Evolutionary conservation across 2,888 invertebrate species (phyloP).

Genomic region (Drosophila meridiana): DNA sequence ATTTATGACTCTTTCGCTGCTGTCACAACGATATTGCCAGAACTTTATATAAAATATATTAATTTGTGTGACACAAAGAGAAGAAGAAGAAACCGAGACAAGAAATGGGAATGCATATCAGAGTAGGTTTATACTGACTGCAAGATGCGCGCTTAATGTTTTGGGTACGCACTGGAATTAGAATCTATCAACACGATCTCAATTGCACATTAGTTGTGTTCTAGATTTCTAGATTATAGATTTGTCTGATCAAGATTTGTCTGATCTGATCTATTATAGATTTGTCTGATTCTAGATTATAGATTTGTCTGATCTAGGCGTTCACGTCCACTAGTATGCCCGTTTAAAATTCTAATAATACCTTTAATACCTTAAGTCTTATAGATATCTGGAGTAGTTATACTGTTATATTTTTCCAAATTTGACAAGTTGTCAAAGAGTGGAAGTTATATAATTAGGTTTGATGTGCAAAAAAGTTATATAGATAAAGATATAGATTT

Average conservation of each 20-base stretch:
- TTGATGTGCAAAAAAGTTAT: not conserved
- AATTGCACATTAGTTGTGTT: too few species aligned
- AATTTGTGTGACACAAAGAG: not conserved
- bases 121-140: not conserved
- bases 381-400: not conserved
- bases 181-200: too few species aligned
- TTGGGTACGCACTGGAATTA: rapidly evolving
- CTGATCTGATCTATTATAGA: too few species aligned
- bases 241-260: too few species aligned
- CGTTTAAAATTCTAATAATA: not conserved
- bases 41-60: slow-evolving; percentile 4
- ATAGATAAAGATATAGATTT: not conserved
- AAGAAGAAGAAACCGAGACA: not conserved
- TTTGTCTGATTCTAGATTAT: not conserved
- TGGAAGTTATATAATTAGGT: not conserved
- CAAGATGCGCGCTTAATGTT: not conserved
- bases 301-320: not conserved
- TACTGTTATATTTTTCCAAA: not conserved
- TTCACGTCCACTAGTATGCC: not conserved
- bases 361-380: too few species aligned
- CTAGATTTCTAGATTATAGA: too few species aligned
- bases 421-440: too few species aligned
- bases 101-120: too few species aligned
- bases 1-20: slow-evolving; percentile 48
- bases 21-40: slow-evolving; percentile 36